Conservation (phyloP, 2,797 vertebrate species). For the Rhincodon typus region DNA sequence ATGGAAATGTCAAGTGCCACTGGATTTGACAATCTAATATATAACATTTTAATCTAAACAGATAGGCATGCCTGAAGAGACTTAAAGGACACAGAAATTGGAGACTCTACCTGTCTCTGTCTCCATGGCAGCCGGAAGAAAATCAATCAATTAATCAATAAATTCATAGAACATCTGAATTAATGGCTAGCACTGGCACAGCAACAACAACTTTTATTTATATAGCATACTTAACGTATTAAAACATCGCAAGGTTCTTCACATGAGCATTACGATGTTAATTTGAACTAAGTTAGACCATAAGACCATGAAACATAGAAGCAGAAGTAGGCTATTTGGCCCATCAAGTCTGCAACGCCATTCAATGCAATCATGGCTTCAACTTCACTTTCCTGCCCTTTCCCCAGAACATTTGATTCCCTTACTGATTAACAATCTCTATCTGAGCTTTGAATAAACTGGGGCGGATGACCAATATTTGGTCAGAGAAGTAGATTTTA, state of each 20-base stretch:
- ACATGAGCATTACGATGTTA: neutral
- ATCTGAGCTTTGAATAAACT: neutral
- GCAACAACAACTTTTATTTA: neutral
- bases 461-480: neutral
- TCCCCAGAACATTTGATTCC: no score
- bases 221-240: neutral
- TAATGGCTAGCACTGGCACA: no score
- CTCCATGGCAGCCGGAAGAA: slow-evolving; percentile 56
- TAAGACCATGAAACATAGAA: no score
- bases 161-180: neutral
- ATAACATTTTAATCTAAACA: neutral
- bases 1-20: no score
- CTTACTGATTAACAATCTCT: no score
- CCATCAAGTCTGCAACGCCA: no score
- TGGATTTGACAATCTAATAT: neutral
- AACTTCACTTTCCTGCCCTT: no score
- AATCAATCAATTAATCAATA: slow-evolving; percentile 22
- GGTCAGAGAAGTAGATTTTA: neutral
- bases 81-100: neutral
- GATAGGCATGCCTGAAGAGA: neutral
- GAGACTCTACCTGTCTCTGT: slow-evolving; percentile 82
- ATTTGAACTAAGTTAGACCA: no score
- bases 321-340: no score
- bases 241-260: neutral
- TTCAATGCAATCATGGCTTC: no score